A percentile compares a stretch with the other conserved stretches of the same genome.
Evolutionary conservation across 2,113 vertebrate genomes (phyloP).

Genomic region (Gobius niger): DNA sequence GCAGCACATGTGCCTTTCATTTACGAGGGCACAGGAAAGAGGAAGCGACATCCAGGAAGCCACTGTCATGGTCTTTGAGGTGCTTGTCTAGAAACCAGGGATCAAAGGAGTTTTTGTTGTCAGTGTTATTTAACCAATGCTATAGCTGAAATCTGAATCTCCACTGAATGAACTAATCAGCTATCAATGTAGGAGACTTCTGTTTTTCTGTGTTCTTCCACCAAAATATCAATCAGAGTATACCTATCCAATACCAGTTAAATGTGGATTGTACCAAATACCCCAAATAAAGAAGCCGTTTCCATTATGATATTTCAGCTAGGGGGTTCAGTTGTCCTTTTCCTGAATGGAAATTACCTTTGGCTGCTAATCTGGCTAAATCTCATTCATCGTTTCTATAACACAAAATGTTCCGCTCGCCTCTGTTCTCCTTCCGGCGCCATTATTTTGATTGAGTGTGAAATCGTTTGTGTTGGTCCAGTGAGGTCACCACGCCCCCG

Average conservation of each 20-base stretch:
- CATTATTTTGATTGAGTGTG: conserved; percentile 11
- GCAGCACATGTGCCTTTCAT: conserved; percentile 42
- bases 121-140: not conserved
- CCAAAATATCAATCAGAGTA: too few species aligned
- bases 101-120: conserved; percentile 4
- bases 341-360: not conserved
- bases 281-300: not conserved
- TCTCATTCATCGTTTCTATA: not conserved
- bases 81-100: conserved; percentile 9
- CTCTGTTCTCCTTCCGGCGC: not conserved
- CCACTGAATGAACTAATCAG: not conserved
- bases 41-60: conserved; percentile 50
- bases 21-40: conserved; percentile 56
- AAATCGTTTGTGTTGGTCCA: conserved; percentile 31
- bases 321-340: conserved; percentile 2
- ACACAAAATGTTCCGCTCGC: conserved; percentile 5
- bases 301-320: conserved; percentile 5
- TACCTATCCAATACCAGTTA: too few species aligned
- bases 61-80: conserved; percentile 12
- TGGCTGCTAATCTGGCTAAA: conserved; percentile 4
- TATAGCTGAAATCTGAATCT: not conserved
- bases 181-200: not conserved
- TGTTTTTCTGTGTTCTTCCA: not conserved
- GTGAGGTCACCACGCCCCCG: conserved; percentile 29
- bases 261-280: not conserved